These are phyloP conservation scores for Brenthis hecate DNA, from an alignment of 2,888 invertebrate species.

Conservation along the genomic window DNA sequence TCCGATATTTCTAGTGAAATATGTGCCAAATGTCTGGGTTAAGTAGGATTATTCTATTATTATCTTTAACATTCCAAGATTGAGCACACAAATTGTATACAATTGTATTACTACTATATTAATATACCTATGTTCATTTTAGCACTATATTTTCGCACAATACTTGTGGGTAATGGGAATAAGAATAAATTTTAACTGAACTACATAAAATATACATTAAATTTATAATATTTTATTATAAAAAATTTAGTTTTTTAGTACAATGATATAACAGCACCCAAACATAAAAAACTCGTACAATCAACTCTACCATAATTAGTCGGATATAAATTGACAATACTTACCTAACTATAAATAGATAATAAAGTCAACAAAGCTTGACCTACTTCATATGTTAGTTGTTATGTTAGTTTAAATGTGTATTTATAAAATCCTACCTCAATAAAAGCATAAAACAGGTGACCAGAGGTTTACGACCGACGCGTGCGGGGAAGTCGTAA, in stretches of 20 bases:
- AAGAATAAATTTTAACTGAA: too few species aligned
- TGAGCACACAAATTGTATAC: not conserved
- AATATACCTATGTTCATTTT: not conserved
- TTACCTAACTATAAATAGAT: too few species aligned
- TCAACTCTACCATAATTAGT: too few species aligned
- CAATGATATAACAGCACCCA: too few species aligned
- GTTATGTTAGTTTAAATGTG: conserved; percentile 24
- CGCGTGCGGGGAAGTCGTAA: conserved; percentile 63
- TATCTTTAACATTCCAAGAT: conserved; percentile 11
- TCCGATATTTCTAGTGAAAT: conserved; percentile 55
- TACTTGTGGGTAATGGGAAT: too few species aligned
- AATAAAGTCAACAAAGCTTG: conserved; percentile 5
- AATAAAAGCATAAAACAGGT: conserved; percentile 61
- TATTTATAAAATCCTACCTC: conserved; percentile 35
- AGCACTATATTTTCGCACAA: too few species aligned
- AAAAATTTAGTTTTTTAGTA: too few species aligned
- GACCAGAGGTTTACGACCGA: conserved; percentile 75
- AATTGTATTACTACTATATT: not conserved
- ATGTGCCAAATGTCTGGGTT: conserved; percentile 50
- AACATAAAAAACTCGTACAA: too few species aligned
- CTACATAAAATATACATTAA: too few species aligned
- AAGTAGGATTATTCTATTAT: conserved; percentile 42
- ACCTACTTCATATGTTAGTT: conserved; percentile 13
- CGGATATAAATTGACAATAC: too few species aligned
- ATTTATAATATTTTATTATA: too few species aligned